Evolutionary conservation across 64 coral and sea anemone species (phyloP), one percentile per base, ranked within the genome.

Genomic region (Montipora capricornis): DNA sequence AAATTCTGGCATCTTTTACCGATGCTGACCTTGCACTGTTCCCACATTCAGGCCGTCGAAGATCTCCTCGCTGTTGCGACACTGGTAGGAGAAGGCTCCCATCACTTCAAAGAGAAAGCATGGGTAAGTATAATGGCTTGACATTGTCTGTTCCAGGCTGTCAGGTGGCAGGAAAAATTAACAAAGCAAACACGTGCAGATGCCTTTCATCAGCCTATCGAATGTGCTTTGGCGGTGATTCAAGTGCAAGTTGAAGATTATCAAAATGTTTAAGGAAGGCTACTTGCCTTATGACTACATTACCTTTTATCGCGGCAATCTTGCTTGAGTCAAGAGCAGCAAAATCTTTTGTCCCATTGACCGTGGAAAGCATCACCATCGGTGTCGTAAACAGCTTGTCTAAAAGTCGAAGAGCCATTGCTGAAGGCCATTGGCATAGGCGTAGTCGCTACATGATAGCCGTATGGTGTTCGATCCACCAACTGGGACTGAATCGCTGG

Each of bases 1-100:
- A 73, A 73, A 73, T 73, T 20, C 22, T 73, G 69, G 69, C 69
- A 73, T 73, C 22, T 73, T 73, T 73, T 73, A 29, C 69, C 69
- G 5, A 73, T 73, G 69, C 69, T 73, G 69, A 73, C 22, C 22
- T 73, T 73, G 22, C 69, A 73, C 9, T 73, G 69, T 7, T 24
- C 69, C 69, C 69, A 73, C 69, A 73, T 73, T 20, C 69, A 5
- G 69, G 69, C 69, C 4, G 69, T 73, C 37, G 37, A 37, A 37
- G 37, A 37, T 37, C 6, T 73, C 20, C 22, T 73, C 20, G 19
- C n/a, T 29, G 5, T 29, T 73, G 20, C 19, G 69, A 29, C 69
- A 73, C 69, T 73, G 69, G 61, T 64, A 64, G 9, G 61, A 64
- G 61, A 64, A 64, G 61, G 61, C 61, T 64, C 14, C 61, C 61